phyloP scores from a whole-genome alignment of 1,140 invertebrate genomes.

The Triops longicaudatus region DNA sequence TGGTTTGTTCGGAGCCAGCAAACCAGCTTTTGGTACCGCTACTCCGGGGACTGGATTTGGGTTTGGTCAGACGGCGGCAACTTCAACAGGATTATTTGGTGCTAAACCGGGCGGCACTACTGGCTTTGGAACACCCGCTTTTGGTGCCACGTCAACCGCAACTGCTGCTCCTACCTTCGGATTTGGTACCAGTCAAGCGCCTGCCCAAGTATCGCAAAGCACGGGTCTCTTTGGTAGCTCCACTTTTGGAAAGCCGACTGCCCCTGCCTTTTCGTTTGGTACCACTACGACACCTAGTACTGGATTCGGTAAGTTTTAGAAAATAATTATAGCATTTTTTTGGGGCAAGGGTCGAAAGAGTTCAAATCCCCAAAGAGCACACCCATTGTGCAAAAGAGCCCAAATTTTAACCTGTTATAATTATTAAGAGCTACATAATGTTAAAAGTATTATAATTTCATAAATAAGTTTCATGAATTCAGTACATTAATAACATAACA shows the following conservation, averaged over 20 bases:
- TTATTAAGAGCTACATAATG: no score
- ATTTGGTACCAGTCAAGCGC: conserved; percentile 24
- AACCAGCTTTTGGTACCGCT: conserved; percentile 38
- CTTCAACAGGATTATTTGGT: conserved; percentile 39
- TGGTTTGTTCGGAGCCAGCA: conserved; percentile 36
- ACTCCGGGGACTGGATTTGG: conserved; percentile 41
- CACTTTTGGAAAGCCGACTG: conserved; percentile 25
- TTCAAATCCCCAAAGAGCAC: no score
- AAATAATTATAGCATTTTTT: no score
- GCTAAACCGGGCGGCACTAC: conserved; percentile 34
- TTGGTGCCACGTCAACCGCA: conserved; percentile 28
- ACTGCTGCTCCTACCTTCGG: conserved; percentile 33
- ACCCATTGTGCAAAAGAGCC: no score
- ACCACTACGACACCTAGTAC: conserved; percentile 42
- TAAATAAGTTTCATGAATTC: no score
- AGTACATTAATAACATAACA: no score
- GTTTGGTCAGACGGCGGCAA: conserved; percentile 35
- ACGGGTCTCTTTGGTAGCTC: conserved; percentile 32
- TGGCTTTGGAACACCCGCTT: conserved; percentile 29
- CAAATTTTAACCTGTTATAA: no score
- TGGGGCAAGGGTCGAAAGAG: no score
- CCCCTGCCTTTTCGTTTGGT: conserved; percentile 42
- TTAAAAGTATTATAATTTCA: no score
- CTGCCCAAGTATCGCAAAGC: conserved; percentile 24
- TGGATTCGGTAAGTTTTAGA: conserved; percentile 31